A percentile compares a stretch with the other conserved stretches of the same genome.
Conservation (phyloP, 2,797 vertebrate genomes). For the Sebastes cheni region DNA sequence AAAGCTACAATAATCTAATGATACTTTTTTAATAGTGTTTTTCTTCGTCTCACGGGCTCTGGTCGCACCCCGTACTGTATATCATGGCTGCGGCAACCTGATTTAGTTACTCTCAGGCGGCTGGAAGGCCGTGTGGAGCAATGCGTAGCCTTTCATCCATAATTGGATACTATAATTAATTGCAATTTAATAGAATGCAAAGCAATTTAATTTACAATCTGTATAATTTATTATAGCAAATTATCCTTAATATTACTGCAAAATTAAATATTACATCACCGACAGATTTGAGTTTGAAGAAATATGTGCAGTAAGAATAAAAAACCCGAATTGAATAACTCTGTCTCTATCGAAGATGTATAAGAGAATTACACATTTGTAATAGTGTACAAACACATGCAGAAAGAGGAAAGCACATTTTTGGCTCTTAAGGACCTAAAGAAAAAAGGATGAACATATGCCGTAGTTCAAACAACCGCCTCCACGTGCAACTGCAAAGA, state of each 20-base stretch:
- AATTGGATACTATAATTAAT: conserved; percentile 12
- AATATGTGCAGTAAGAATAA: not conserved
- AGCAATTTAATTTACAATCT: not conserved
- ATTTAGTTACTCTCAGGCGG: conserved; percentile 3
- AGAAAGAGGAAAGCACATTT: not conserved
- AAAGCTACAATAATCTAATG: conserved; percentile 25
- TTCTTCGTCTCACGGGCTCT: not conserved
- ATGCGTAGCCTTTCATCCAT: not conserved
- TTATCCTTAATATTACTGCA: not conserved
- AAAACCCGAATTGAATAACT: not conserved
- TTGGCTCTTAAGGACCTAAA: not conserved
- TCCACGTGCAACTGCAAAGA: not conserved
- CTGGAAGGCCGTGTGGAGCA: conserved; percentile 2
- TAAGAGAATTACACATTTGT: no score
- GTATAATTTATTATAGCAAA: not conserved
- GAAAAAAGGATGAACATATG: not conserved
- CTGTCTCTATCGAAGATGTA: no score
- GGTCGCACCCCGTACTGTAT: not conserved
- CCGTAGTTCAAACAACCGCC: not conserved
- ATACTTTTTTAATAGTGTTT: conserved; percentile 30
- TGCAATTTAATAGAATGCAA: not conserved
- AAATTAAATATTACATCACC: not conserved
- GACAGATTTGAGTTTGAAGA: not conserved
- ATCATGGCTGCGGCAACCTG: not conserved
- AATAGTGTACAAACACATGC: not conserved